Conservation (phyloP, 2,113 vertebrate species). For the Pseudois nayaur region DNA sequence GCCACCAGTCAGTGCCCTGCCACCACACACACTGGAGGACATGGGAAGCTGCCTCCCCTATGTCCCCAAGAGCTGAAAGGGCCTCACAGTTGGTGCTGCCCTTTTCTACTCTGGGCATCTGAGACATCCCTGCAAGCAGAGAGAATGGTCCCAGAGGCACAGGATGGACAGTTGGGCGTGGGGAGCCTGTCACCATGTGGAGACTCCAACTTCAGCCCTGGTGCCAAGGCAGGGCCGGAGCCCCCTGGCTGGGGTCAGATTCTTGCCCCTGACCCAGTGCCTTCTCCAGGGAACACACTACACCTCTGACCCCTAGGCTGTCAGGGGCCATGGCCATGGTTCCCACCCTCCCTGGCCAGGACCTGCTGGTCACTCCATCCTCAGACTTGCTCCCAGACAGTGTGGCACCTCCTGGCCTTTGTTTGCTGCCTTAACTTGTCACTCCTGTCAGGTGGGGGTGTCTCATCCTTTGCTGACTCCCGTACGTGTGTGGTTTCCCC, state of each 20-base stretch:
- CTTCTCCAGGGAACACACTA: neutral
- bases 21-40: neutral
- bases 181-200: neutral
- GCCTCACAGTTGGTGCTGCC: too few species aligned
- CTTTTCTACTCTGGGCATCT: neutral
- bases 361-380: neutral
- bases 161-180: neutral
- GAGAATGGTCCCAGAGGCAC: too few species aligned
- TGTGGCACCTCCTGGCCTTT: neutral
- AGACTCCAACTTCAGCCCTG: neutral
- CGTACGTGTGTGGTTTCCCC: neutral
- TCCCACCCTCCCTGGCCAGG: neutral
- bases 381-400: neutral
- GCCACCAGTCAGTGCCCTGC: neutral
- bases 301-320: neutral
- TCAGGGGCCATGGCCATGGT: neutral
- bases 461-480: neutral
- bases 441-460: neutral
- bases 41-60: neutral
- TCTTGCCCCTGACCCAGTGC: neutral
- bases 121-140: neutral
- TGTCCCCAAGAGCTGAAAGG: neutral
- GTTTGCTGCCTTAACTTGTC: neutral
- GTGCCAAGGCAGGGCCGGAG: neutral
- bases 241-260: fast-evolving